Evolutionary conservation across 1,140 invertebrate genomes (phyloP), one percentile per base, ranked within the genome.

Genomic region (Zaprionus davidi): DNA sequence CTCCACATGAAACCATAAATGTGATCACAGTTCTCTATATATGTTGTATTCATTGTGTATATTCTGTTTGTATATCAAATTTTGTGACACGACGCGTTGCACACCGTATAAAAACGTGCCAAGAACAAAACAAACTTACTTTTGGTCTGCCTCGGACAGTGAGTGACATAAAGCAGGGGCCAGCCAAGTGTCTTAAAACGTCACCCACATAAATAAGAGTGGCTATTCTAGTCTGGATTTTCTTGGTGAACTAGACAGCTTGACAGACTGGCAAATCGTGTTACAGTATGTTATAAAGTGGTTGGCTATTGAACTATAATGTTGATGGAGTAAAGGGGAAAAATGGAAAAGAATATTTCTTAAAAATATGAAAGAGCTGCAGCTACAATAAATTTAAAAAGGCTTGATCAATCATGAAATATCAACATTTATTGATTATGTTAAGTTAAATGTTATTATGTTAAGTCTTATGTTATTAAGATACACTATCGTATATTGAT

Each of bases 151-250:
- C 60, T 76, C 26, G 71, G 31, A 53, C 64, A 22, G 74, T 36
- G 58, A 64, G 64, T 64, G 51, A 71, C 76, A 75, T 63, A 60
- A 57, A 79, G 28, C 59, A 79, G 79, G 71, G 76, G 56, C 56
- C 83, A 51, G 24, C 53, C 53, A 26, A 57, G 41, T 71, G 84
- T 67, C 71, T 78, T 13, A 72, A 69, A 82, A 85, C 79, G 79
- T 87, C 78, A 87, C 85, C 84, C 81, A 88, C 83, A 87, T 86
- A 84, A 84, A 75, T 88, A 58, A 84, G 15, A 5, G 31, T 28
- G 11, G 31, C n/a, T 51, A 34, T 55, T 22, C 56, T 38, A 71
- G 44, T 17, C 20, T 66, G 65, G 34, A 44, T 65, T 64, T 44
- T 44, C 46, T 49, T 69, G 7, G 41, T 36, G 38, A 38, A 6